Evolutionary conservation across 2,797 vertebrate genomes (phyloP).

Genomic region (Rallus crepitans): DNA sequence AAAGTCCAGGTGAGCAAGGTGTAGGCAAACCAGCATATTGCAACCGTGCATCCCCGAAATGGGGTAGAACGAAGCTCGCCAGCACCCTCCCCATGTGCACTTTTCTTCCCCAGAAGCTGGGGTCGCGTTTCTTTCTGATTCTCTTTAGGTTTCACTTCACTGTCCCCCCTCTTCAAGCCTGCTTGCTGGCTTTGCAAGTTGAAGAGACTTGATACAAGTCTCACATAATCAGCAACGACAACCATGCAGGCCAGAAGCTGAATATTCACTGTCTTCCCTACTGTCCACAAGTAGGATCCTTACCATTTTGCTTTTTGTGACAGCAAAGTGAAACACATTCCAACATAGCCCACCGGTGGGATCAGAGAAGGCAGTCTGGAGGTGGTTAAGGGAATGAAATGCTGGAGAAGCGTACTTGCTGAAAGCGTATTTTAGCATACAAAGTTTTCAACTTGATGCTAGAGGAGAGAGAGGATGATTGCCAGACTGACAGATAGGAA

Average conservation of each 20-base stretch:
- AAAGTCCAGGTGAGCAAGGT: not conserved
- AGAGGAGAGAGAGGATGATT: not conserved
- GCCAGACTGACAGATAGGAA: not conserved
- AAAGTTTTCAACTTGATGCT: not conserved
- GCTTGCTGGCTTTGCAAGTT: not conserved
- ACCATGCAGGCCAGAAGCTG: not conserved
- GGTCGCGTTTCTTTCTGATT: not conserved
- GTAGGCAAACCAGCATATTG: not conserved
- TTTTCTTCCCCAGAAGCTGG: not conserved
- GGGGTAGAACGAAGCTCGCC: not conserved
- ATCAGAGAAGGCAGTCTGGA: not conserved
- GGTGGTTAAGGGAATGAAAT: not conserved
- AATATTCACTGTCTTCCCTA: not conserved
- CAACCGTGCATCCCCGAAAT: accelerated
- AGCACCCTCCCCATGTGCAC: not conserved
- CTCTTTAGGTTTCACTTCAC: not conserved
- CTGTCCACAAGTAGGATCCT: not conserved
- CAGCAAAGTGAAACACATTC: not conserved
- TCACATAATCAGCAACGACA: not conserved
- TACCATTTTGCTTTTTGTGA: not conserved
- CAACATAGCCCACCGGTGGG: not conserved
- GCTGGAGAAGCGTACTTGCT: not conserved
- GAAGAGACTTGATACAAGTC: not conserved
- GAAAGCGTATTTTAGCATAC: not conserved
- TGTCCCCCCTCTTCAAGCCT: not conserved